Evolutionary conservation across 2,888 invertebrate species (phyloP).

Genomic region (Andrena praecox): DNA sequence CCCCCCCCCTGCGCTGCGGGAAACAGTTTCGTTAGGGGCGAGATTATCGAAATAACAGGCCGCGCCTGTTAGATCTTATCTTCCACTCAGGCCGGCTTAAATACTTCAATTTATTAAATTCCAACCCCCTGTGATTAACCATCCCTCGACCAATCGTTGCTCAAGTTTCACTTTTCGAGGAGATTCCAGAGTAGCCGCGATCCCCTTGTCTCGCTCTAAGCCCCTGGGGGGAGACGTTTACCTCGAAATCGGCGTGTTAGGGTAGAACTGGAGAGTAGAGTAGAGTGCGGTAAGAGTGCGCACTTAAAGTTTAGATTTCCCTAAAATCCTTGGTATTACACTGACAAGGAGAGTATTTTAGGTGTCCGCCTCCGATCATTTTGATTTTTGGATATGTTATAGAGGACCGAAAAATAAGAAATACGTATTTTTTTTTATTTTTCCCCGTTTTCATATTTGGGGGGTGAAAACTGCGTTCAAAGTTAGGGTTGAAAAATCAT

Average conservation of each 20-base stretch:
- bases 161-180: slow-evolving; percentile 7
- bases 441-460: too few species aligned
- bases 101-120: slow-evolving; percentile 22
- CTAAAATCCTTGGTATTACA: too few species aligned
- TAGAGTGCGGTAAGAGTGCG: background rate
- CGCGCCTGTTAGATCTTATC: slow-evolving; percentile 24
- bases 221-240: background rate
- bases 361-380: too few species aligned
- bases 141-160: background rate
- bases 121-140: slow-evolving; percentile 17
- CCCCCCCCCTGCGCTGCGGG: background rate
- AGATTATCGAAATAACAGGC: slow-evolving; percentile 46
- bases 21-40: slow-evolving; percentile 17
- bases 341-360: too few species aligned
- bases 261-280: background rate
- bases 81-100: background rate
- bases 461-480: too few species aligned
- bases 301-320: too few species aligned
- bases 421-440: too few species aligned
- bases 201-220: background rate
- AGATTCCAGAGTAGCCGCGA: slow-evolving; percentile 9
- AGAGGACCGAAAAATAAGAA: too few species aligned
- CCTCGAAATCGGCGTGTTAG: background rate
- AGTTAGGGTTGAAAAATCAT: too few species aligned
- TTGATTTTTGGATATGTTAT: too few species aligned